Base-by-base conservation (phyloP, 2,797 vertebrate species). In the Gouania willdenowi region DNA sequence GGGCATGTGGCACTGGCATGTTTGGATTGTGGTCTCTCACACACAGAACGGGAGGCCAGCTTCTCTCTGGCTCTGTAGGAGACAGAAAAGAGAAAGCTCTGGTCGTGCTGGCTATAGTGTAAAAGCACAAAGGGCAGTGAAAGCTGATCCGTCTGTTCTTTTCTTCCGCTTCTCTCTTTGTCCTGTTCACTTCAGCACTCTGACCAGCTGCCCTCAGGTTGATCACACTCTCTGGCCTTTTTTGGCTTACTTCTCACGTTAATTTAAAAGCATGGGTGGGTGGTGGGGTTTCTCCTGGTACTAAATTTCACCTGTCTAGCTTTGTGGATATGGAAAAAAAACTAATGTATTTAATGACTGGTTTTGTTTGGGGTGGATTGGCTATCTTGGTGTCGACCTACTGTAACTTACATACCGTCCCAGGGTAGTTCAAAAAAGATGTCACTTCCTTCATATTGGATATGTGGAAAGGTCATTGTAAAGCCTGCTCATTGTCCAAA, bases 361-460 rank as follows among this genome's bases (percentile, higher is more conserved):
- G 52, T 38, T 56, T 53, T 58, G 46, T 34, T 6, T 23, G 52
- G 26, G 11, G 17, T 26, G 39, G 40, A 39, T 2, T 2, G 62
- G 67, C 58, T 62, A 57, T 57, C 41, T 55, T 41, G 11, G 41
- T 3, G 19, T 21, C 41, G 47, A 43, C 11, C 32, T 39, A 36
- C 41, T 79, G 55, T 41, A 35, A 30, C 66, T 66, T 66, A 39
- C 60, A 69, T 36, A 48, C 20, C 51, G 71, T 71, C 55, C 7
- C 36, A 51, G 72, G 78, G 41, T 44, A 48, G 24, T 51, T 68
- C 35, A 4, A 31, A 53, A 36, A 27, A 73, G 70, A 82, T 71
- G 68, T 79, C 64, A 73, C 70, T 81, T 82, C 67, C 73, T 66
- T 51, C 35, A 64, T 71, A 66, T 78, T 60, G 44, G 24, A 65